Evolutionary conservation across 2,113 vertebrate species (phyloP).

Genomic region (Ciconia maguari): DNA sequence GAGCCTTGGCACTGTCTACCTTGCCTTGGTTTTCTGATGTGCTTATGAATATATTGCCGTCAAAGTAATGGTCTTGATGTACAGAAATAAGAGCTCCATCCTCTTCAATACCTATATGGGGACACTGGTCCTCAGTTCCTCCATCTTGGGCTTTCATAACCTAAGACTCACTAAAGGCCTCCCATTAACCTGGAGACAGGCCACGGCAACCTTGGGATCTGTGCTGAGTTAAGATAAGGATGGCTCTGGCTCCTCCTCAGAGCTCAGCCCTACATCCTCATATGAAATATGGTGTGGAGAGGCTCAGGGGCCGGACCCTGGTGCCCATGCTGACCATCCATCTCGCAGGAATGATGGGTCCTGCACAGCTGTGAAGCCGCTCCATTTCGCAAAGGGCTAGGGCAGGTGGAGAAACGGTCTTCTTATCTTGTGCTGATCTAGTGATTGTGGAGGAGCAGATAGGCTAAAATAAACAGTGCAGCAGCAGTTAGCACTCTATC

Average conservation of each 20-base stretch:
- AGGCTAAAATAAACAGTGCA: not conserved
- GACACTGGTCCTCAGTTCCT: not conserved
- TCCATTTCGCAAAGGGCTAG: not conserved
- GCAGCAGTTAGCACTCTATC: not conserved
- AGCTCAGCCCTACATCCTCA: not conserved
- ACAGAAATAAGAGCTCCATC: not conserved
- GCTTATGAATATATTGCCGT: not conserved
- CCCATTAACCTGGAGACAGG: not conserved
- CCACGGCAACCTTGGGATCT: not conserved
- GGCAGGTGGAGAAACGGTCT: not conserved
- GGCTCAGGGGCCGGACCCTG: rapidly evolving
- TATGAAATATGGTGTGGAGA: not conserved
- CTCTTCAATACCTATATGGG: not conserved
- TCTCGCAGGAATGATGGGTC: not conserved
- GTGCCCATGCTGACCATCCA: rapidly evolving
- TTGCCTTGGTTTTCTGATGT: not conserved
- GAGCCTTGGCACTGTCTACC: not conserved
- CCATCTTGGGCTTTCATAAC: not conserved
- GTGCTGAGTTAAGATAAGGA: rapidly evolving
- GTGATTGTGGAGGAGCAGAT: not conserved
- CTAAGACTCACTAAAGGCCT: not conserved
- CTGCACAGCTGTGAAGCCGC: not conserved
- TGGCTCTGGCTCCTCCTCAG: not conserved
- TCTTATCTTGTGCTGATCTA: not conserved
- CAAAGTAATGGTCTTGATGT: not conserved